Evolutionary conservation across 2,797 vertebrate species (phyloP).

Genomic region (Anguilla anguilla): DNA sequence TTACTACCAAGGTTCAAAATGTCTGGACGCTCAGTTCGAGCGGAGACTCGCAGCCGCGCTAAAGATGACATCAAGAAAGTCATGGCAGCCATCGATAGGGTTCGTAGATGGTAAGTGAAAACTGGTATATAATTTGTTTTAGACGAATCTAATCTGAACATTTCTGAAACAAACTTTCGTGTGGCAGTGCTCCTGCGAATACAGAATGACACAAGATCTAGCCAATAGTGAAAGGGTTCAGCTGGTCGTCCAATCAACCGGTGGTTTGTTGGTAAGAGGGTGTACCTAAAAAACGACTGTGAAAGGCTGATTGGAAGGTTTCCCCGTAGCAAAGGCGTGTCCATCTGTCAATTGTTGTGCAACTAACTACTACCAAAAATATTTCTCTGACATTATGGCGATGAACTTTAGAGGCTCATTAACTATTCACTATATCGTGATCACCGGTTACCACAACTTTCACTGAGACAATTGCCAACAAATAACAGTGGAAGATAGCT

Average conservation of each 20-base stretch:
- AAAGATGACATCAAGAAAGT: conserved; percentile 99
- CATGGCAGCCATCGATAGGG: conserved; percentile 97
- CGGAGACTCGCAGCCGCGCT: conserved; percentile 93
- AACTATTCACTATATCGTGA: too few relatives aligned
- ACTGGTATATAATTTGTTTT: conserved; percentile 42
- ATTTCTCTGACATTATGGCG: background rate
- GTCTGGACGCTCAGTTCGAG: conserved; percentile 88
- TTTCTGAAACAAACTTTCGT: conserved; percentile 70
- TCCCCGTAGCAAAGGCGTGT: conserved; percentile 30
- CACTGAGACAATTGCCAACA: too few relatives aligned
- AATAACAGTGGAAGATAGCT: too few relatives aligned
- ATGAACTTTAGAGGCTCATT: too few relatives aligned
- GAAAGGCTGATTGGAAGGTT: conserved; percentile 20
- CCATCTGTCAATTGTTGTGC: background rate
- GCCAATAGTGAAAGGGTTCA: conserved; percentile 45
- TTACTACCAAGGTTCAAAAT: conserved; percentile 68
- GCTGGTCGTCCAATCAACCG: conserved; percentile 31
- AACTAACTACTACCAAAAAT: background rate
- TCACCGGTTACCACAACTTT: too few relatives aligned
- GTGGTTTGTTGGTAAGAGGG: conserved; percentile 34
- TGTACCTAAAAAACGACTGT: conserved; percentile 35
- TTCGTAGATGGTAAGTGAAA: conserved; percentile 91
- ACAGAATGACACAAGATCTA: conserved; percentile 45
- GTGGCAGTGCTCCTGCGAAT: conserved; percentile 46
- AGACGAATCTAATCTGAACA: conserved; percentile 55